These are phyloP conservation scores for Porites evermanni DNA, from an alignment of 92 coral and sea anemone species.

Conservation along the genomic window DNA sequence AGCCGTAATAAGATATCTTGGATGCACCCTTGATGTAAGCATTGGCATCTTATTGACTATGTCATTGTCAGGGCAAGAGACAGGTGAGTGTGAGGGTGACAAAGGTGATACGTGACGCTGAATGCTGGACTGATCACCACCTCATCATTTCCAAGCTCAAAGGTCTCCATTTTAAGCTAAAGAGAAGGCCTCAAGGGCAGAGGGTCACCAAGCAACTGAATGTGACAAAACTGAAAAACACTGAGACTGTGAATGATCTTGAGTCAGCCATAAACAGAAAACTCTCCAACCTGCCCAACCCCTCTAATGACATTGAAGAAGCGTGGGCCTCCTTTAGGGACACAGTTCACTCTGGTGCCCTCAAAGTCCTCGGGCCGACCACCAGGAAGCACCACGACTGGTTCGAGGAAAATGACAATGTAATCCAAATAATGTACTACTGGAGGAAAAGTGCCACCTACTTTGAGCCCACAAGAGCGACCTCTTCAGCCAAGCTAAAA, in stretches of 20 bases:
- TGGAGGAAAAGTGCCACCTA: slow-evolving; percentile 52
- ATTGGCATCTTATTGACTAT: slow-evolving; percentile 30
- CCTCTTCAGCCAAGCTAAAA: slow-evolving; percentile 37
- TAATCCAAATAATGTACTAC: slow-evolving; percentile 23
- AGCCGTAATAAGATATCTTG: slow-evolving; percentile 40
- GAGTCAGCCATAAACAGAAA: not conserved
- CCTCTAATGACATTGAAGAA: slow-evolving; percentile 16
- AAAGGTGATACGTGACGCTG: not conserved
- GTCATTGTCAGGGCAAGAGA: slow-evolving; percentile 38
- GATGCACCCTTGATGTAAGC: slow-evolving; percentile 19
- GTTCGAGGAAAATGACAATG: slow-evolving; percentile 60
- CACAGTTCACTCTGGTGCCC: slow-evolving; percentile 21
- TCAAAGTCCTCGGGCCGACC: slow-evolving; percentile 41
- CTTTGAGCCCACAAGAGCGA: slow-evolving; percentile 14
- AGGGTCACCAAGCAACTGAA: slow-evolving; percentile 32
- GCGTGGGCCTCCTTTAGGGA: slow-evolving; percentile 50
- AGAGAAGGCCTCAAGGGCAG: slow-evolving; percentile 18
- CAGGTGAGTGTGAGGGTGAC: slow-evolving; percentile 37
- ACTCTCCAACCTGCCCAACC: slow-evolving; percentile 1
- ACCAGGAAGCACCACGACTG: slow-evolving; percentile 58
- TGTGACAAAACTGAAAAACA: not conserved
- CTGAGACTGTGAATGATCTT: slow-evolving; percentile 26
- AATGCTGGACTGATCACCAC: slow-evolving; percentile 45
- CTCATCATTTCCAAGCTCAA: slow-evolving; percentile 27
- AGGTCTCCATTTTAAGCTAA: slow-evolving; percentile 16